phyloP scores from a whole-genome alignment of 2,797 vertebrate species.

The Spheniscus humboldti region DNA sequence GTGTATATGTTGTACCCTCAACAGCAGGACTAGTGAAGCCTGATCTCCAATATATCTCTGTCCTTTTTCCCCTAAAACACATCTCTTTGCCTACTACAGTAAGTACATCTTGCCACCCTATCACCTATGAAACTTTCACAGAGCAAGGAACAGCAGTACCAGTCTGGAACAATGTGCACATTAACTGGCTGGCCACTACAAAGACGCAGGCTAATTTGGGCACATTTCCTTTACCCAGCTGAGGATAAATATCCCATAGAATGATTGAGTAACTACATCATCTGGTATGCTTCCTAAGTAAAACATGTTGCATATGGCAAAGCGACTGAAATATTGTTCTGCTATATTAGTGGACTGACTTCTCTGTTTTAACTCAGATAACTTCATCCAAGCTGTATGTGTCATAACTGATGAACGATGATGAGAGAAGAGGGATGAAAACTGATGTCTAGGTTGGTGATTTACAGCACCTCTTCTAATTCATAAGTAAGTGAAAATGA shows the following conservation, averaged over 20 bases:
- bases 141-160: background rate
- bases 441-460: background rate
- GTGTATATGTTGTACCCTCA: background rate
- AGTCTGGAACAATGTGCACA: background rate
- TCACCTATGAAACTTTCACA: background rate
- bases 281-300: background rate
- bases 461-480: background rate
- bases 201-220: background rate
- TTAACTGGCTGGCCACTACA: background rate
- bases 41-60: background rate
- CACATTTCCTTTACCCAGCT: background rate
- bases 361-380: background rate
- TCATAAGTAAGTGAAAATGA: background rate
- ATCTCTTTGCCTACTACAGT: background rate
- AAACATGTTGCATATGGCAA: background rate
- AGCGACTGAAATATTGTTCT: background rate
- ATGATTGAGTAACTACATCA: background rate
- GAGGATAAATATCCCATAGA: background rate
- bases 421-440: background rate
- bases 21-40: background rate
- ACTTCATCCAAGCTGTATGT: background rate
- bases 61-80: background rate
- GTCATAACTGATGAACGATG: background rate
- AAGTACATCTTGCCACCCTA: background rate
- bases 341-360: background rate